Conservation (phyloP, 1,140 invertebrate species). For the Camponotus pennsylvanicus region DNA sequence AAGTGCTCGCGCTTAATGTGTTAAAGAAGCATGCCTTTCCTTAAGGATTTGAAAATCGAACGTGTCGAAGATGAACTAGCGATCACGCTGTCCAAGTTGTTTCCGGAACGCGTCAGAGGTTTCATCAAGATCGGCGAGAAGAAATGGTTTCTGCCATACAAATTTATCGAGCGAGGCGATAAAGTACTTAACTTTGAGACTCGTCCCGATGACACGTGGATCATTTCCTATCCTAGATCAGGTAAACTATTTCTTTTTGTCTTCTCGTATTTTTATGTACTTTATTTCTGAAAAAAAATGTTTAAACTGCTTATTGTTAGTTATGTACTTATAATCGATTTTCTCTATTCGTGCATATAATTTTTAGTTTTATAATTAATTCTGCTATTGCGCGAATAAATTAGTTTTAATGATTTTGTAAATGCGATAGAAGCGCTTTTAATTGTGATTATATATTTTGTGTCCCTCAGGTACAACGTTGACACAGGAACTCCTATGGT, state of each 20-base stretch:
- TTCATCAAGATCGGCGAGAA: slow-evolving; percentile 90
- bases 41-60: neutral
- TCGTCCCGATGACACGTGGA: slow-evolving; percentile 89
- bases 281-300: neutral
- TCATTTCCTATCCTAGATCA: slow-evolving; percentile 91
- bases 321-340: too few species aligned
- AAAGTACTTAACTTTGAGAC: slow-evolving; percentile 90
- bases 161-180: slow-evolving; percentile 87
- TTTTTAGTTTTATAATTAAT: too few species aligned
- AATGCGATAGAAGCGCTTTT: too few species aligned
- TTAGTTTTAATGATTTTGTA: too few species aligned
- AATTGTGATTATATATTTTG: neutral
- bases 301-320: too few species aligned
- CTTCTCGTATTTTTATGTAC: neutral
- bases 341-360: too few species aligned
- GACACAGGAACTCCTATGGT: slow-evolving; percentile 94
- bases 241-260: slow-evolving; percentile 82
- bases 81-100: slow-evolving; percentile 72
- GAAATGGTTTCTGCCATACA: slow-evolving; percentile 89
- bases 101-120: slow-evolving; percentile 87
- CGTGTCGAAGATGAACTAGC: slow-evolving; percentile 7
- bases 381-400: too few species aligned
- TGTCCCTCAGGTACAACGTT: slow-evolving; percentile 90
- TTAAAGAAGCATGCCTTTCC: neutral
- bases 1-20: too few species aligned